phyloP scores from a whole-genome alignment of 2,113 vertebrate species.

The Lucifuga dentata region DNA sequence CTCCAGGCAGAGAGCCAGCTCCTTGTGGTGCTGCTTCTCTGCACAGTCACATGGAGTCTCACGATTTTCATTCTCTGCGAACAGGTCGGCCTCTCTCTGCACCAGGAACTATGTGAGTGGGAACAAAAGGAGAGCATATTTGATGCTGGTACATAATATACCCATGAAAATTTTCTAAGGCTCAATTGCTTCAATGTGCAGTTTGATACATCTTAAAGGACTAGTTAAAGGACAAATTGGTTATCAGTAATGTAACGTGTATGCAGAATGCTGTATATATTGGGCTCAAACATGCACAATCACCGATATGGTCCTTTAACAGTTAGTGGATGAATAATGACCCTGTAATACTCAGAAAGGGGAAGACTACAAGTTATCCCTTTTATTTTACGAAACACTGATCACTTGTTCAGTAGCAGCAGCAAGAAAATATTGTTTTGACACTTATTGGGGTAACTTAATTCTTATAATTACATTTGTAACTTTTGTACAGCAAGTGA shows the following conservation, averaged over 20 bases:
- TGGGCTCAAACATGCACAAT: too few relatives aligned
- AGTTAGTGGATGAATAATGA: too few relatives aligned
- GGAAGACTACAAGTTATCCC: too few relatives aligned
- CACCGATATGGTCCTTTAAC: too few relatives aligned
- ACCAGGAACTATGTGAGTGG: conserved; percentile 81
- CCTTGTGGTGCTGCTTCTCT: conserved; percentile 97
- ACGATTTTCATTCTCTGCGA: conserved; percentile 97
- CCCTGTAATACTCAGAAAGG: too few relatives aligned
- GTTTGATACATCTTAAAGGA: not conserved
- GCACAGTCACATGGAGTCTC: conserved; percentile 99
- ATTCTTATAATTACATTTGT: not conserved
- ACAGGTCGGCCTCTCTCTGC: conserved; percentile 93
- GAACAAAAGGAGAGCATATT: conserved; percentile 12
- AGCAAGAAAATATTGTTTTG: too few relatives aligned
- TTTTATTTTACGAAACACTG: too few relatives aligned
- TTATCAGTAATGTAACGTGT: too few relatives aligned
- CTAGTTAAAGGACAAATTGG: too few relatives aligned
- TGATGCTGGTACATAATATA: not conserved
- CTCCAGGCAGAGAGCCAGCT: conserved; percentile 96
- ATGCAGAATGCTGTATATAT: too few relatives aligned
- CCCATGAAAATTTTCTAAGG: not conserved
- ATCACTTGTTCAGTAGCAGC: too few relatives aligned
- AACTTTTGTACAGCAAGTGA: conserved; percentile 1
- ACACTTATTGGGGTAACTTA: not conserved
- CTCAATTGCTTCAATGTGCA: not conserved